Conservation (phyloP, 2,797 vertebrate genomes). For the Prionace glauca region DNA sequence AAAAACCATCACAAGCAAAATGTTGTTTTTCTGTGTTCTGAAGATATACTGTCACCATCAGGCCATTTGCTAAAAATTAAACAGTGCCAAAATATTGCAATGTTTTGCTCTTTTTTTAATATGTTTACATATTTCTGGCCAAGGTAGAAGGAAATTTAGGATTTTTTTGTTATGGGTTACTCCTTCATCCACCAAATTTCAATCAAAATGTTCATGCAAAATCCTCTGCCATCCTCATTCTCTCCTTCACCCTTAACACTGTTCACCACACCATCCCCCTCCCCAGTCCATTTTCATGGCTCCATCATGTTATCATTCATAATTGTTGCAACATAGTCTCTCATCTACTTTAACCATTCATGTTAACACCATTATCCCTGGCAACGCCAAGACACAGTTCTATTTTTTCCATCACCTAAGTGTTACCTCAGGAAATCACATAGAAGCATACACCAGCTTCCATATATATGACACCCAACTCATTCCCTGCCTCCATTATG, state of each 20-base stretch:
- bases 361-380: not conserved
- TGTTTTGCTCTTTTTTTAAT: not conserved
- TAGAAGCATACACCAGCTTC: not conserved
- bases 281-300: not conserved
- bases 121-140: not conserved
- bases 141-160: not conserved
- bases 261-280: not conserved
- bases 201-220: not conserved
- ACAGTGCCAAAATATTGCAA: not conserved
- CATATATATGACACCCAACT: not conserved
- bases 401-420: not conserved
- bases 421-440: not conserved
- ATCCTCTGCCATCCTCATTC: not conserved
- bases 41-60: slow-evolving; percentile 26
- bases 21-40: not conserved
- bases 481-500: not conserved
- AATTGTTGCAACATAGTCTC: not conserved
- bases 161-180: not conserved
- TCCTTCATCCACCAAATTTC: not conserved
- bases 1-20: not conserved
- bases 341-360: not conserved
- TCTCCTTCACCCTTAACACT: not conserved
- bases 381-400: not conserved
- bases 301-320: not conserved
- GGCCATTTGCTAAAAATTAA: slow-evolving; percentile 15